phyloP scores from a whole-genome alignment of 2,888 invertebrate species.

The Apotomis capreana region DNA sequence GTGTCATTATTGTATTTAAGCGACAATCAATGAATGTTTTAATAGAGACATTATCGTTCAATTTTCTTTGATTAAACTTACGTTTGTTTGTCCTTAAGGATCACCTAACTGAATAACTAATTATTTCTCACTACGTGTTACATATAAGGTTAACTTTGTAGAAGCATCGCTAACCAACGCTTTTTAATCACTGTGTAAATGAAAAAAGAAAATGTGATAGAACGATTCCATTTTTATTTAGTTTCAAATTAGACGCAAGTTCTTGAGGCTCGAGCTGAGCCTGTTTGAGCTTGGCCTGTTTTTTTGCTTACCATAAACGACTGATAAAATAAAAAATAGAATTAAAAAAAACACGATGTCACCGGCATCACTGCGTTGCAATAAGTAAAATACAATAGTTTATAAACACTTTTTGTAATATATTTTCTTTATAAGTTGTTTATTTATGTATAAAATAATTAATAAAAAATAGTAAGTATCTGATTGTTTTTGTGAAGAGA shows the following conservation, averaged over 20 bases:
- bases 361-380: slow-evolving; percentile 69
- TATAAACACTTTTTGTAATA: slow-evolving; percentile 62
- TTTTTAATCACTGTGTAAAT: slow-evolving; percentile 38
- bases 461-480: slow-evolving; percentile 44
- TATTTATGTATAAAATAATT: slow-evolving; percentile 59
- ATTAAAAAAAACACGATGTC: slow-evolving; percentile 57
- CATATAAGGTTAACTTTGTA: slow-evolving; percentile 33
- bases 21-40: background rate
- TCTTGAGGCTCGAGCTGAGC: slow-evolving; percentile 38
- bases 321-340: slow-evolving; percentile 52
- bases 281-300: slow-evolving; percentile 37
- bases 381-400: slow-evolving; percentile 64
- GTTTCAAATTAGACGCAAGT: slow-evolving; percentile 57
- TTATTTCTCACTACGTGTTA: slow-evolving; percentile 12
- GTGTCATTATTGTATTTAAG: slow-evolving; percentile 8
- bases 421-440: slow-evolving; percentile 61
- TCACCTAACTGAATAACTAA: slow-evolving; percentile 14
- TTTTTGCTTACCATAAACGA: slow-evolving; percentile 54
- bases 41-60: background rate
- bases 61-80: background rate
- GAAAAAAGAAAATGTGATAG: slow-evolving; percentile 69
- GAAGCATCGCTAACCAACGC: slow-evolving; percentile 36
- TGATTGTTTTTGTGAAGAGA: slow-evolving; percentile 45
- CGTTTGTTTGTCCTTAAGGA: slow-evolving; percentile 5
- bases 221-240: slow-evolving; percentile 77